Percentiles rank a stretch among this genome's conserved stretches.
phyloP scores from a whole-genome alignment of 1,140 invertebrate species.

The Papilio polyxenes region DNA sequence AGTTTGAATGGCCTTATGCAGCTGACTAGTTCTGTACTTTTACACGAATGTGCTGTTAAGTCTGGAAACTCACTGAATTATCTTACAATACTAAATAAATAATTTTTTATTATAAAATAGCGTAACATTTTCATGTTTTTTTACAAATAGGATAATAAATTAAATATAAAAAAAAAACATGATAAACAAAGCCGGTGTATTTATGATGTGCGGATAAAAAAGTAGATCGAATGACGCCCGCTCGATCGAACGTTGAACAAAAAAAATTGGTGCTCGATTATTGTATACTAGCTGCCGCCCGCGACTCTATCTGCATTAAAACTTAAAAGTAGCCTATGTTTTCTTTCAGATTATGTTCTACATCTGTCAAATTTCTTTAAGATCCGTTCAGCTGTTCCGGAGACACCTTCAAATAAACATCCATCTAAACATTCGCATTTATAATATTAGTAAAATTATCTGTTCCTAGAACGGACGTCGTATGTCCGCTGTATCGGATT shows the following conservation, averaged over 20 bases:
- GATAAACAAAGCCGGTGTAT: background rate
- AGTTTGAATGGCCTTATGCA: background rate
- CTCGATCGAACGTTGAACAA: conserved; percentile 28
- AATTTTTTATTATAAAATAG: background rate
- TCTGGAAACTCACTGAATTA: background rate
- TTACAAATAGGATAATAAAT: background rate
- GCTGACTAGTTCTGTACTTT: background rate
- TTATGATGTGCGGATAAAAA: conserved; percentile 22
- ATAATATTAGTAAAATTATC: background rate
- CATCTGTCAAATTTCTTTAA: too few relatives aligned
- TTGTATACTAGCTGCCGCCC: background rate
- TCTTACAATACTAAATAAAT: background rate
- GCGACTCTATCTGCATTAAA: too few relatives aligned
- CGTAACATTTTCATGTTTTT: background rate
- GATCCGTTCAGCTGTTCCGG: too few relatives aligned
- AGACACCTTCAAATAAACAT: too few relatives aligned
- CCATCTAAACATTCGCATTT: too few relatives aligned
- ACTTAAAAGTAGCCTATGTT: too few relatives aligned
- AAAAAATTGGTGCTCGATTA: conserved; percentile 25
- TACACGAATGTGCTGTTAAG: background rate
- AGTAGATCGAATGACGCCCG: conserved; percentile 24
- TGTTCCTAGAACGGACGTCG: conserved; percentile 20
- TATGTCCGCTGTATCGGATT: background rate
- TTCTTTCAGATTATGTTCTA: too few relatives aligned
- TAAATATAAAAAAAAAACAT: background rate